phyloP scores from a whole-genome alignment of 2,888 invertebrate species.

The Drosophila macrothrix region DNA sequence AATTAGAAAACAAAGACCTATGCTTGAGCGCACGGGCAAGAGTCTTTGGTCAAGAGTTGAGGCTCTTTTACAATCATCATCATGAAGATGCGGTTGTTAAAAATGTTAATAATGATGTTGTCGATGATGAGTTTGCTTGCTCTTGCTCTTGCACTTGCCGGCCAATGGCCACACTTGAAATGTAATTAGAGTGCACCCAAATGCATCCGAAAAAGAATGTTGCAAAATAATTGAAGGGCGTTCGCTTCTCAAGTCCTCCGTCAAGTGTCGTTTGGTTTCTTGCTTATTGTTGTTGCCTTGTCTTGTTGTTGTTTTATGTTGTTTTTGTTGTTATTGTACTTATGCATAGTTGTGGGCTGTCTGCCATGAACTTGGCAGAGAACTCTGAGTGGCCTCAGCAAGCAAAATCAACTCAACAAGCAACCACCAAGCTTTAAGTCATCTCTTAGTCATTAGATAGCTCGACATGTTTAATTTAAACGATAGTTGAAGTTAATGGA shows the following conservation, averaged over 20 bases:
- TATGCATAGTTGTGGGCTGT: constrained; percentile 25
- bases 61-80: constrained; percentile 33
- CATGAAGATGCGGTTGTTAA: constrained; percentile 17
- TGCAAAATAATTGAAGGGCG: constrained; percentile 63
- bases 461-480: background rate
- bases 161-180: constrained; percentile 70
- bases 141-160: constrained; percentile 35
- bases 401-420: constrained; percentile 3
- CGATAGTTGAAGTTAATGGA: background rate
- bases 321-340: background rate
- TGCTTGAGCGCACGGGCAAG: constrained; percentile 69
- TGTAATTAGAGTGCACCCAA: constrained; percentile 75
- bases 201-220: constrained; percentile 64
- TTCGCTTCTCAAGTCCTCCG: constrained; percentile 44
- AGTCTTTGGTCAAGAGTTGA: constrained; percentile 61
- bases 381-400: constrained; percentile 5
- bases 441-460: constrained; percentile 6
- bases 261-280: constrained; percentile 29
- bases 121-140: constrained; percentile 10
- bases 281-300: background rate
- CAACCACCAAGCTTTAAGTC: constrained; percentile 2
- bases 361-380: constrained; percentile 53
- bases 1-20: constrained; percentile 75
- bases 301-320: background rate
- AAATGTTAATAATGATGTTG: constrained; percentile 16